Base-by-base conservation (phyloP, 2,888 invertebrate species). In the Fragum sueziense region DNA sequence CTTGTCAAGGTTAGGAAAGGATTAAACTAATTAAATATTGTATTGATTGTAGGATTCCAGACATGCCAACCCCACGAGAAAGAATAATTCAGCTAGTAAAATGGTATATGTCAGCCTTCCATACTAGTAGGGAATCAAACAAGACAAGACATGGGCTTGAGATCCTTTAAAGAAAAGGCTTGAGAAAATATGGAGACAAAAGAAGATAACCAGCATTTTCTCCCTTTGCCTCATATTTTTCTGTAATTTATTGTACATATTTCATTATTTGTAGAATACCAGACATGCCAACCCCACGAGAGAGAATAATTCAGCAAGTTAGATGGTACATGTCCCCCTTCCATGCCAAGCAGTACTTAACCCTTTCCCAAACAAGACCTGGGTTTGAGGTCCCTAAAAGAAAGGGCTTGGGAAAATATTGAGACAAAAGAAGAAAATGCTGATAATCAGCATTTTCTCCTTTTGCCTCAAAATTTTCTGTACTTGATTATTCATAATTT, bases 31-130 rank as follows among this genome's bases (percentile, higher is more conserved):
- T n/a, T 29, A 17, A 4, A 59, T 1, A 3, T n/a, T n/a, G n/a
- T 33, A 9, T n/a, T n/a, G n/a, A n/a, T 33, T 31, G n/a, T 31
- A 61, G 61, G 33, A 33, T 61, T 33, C 61, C 97, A 71, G 98
- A 98, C 92, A 95, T 96, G 93, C 95, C 96, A 62, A 96, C 96
- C 52, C 96, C 98, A 0, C 95, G 95, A 84, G 98, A 98, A 79
- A 95, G 99, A 76, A 98, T 99, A 96, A 95, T 99, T 31, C 98
- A 98, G 94, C 97, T 98, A 41, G 96, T 98, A 0, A 95, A 96
- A 86, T 99, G 99, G 98, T 99, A 99, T 94, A 94, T 99, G 89
- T 98, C 98, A 88, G 98, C 99, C 76, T 99, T 98, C 94, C 99
- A 99, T 94, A 99, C 99, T 2, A 99, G 99, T 0, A 95, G 99